These are phyloP conservation scores for Bradynema listronoti DNA, from an alignment of 1,140 invertebrate species.

Conservation along the genomic window DNA sequence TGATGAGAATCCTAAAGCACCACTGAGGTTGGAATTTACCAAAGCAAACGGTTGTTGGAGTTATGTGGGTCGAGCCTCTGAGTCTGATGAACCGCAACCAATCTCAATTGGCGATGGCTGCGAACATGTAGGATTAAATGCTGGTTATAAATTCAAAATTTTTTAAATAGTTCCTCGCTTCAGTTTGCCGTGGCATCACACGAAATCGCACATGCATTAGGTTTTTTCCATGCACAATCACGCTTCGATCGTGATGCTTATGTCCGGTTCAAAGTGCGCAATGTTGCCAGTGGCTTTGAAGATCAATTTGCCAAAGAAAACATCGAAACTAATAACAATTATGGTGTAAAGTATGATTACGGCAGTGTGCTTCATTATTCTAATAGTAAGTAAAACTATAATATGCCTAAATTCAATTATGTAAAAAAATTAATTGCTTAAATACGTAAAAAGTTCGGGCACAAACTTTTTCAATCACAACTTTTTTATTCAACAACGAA, in stretches of 20 bases:
- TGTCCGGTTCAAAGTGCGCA: constrained; percentile 7
- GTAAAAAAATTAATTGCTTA: neutral
- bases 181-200: constrained; percentile 21
- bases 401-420: too few relatives aligned
- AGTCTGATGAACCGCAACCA: neutral
- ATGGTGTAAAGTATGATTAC: constrained; percentile 15
- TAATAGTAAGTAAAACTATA: neutral
- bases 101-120: constrained; percentile 12
- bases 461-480: too few relatives aligned
- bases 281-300: constrained; percentile 6
- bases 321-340: constrained; percentile 16
- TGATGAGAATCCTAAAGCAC: constrained; percentile 7
- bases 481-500: neutral
- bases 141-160: neutral
- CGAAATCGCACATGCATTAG: constrained; percentile 26
- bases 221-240: constrained; percentile 23
- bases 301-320: constrained; percentile 15
- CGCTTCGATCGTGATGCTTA: constrained; percentile 19
- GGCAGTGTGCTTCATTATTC: constrained; percentile 14
- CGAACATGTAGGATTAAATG: constrained; percentile 18
- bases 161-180: neutral
- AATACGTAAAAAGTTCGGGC: too few relatives aligned
- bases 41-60: constrained; percentile 7
- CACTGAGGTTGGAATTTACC: constrained; percentile 1
- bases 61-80: constrained; percentile 4